Evolutionary conservation across 1,140 invertebrate genomes (phyloP).

Genomic region (Nasonia giraulti): DNA sequence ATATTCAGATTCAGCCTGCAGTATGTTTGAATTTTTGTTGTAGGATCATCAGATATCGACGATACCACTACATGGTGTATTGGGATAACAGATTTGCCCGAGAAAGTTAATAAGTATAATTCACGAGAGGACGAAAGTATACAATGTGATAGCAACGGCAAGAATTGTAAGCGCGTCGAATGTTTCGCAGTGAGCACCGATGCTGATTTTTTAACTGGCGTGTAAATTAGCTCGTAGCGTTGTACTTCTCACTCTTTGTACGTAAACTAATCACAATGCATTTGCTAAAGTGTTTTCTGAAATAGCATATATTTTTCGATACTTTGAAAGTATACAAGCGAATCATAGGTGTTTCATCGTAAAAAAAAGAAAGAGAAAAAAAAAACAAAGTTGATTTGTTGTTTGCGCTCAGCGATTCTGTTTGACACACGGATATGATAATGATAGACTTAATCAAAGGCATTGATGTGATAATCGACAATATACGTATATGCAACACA

Average conservation of each 20-base stretch:
- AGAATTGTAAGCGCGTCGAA: constrained; percentile 60
- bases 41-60: constrained; percentile 7
- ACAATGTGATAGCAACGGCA: constrained; percentile 58
- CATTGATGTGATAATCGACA: not conserved
- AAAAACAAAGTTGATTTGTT: not conserved
- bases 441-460: not conserved
- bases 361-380: not conserved
- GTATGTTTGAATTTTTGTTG: constrained; percentile 24
- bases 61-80: constrained; percentile 35
- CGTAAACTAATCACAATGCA: not conserved
- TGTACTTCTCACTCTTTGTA: not conserved
- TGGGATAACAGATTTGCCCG: constrained; percentile 38
- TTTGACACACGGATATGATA: not conserved
- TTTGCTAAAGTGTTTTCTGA: not conserved
- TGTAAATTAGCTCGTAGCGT: constrained; percentile 1
- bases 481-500: too few relatives aligned
- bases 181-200: constrained; percentile 58
- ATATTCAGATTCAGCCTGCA: not conserved
- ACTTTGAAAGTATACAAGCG: not conserved
- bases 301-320: not conserved
- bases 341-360: not conserved
- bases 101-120: constrained; percentile 57
- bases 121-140: constrained; percentile 58
- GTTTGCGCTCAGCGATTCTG: not conserved
- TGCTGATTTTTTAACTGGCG: constrained; percentile 50